phyloP scores from a whole-genome alignment of 1,140 invertebrate genomes.

The Contarinia nasturtii region DNA sequence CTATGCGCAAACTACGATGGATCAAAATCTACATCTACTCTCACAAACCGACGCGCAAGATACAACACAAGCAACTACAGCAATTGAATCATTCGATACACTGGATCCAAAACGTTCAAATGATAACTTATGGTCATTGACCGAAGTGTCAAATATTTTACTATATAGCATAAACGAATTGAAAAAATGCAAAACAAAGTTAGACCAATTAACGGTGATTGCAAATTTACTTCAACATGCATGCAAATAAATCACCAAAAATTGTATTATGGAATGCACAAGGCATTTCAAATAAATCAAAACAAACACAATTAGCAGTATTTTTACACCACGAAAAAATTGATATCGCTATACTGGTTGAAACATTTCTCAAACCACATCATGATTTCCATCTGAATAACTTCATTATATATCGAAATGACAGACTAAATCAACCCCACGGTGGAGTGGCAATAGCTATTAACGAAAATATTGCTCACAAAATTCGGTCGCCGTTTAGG shows the following conservation, averaged over 20 bases:
- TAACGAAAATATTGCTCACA: neutral
- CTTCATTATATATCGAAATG: neutral
- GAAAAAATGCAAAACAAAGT: neutral
- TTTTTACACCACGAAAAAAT: neutral
- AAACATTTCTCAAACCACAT: neutral
- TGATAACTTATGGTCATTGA: too few relatives aligned
- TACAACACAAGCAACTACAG: too few relatives aligned
- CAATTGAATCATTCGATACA: too few relatives aligned
- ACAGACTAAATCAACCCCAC: neutral
- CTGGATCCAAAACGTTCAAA: too few relatives aligned
- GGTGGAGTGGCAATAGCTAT: neutral
- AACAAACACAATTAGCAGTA: neutral
- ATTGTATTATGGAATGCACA: neutral
- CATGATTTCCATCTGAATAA: neutral
- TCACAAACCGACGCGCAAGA: too few relatives aligned
- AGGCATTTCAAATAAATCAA: neutral
- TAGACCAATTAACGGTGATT: neutral
- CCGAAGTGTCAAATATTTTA: too few relatives aligned
- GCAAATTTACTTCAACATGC: neutral
- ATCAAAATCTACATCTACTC: too few relatives aligned
- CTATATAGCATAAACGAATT: neutral
- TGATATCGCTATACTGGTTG: neutral
- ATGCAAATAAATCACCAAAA: neutral
- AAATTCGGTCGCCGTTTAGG: neutral
- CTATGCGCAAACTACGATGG: too few relatives aligned